A percentile compares a stretch with the other conserved stretches of the same genome.
Evolutionary conservation across 2,113 vertebrate genomes (phyloP).

Genomic region (Cyphomyrus plagiostoma): DNA sequence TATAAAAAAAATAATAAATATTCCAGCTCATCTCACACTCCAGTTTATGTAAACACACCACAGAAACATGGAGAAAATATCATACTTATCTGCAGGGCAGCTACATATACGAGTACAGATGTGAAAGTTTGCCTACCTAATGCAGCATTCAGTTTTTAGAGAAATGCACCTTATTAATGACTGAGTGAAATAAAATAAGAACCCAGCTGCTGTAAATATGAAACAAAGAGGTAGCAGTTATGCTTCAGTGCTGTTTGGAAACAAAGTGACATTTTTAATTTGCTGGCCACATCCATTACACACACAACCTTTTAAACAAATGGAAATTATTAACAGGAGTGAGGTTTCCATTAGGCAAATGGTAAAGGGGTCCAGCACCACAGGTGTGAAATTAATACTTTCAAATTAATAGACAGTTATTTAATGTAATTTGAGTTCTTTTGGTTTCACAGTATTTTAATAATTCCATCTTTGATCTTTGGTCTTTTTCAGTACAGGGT

Average conservation of each 20-base stretch:
- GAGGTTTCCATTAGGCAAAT: not conserved
- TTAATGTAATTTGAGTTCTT: not conserved
- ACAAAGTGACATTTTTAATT: not conserved
- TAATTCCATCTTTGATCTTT: not conserved
- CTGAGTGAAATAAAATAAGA: not conserved
- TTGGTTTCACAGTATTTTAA: not conserved
- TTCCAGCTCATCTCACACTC: not conserved
- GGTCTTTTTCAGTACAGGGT: not conserved
- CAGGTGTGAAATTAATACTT: not conserved
- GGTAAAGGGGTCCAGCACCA: not conserved
- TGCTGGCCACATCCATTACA: not conserved
- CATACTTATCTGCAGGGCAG: not conserved
- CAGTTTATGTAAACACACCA: not conserved
- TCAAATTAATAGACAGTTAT: not conserved
- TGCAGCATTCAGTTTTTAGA: not conserved
- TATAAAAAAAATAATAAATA: not conserved
- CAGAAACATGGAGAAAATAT: not conserved
- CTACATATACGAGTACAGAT: not conserved
- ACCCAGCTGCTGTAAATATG: not conserved
- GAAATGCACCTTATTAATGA: not conserved
- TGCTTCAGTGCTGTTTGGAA: not conserved
- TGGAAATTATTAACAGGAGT: conserved; percentile 3
- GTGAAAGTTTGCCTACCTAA: not conserved
- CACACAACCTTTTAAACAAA: conserved; percentile 5
- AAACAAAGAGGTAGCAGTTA: not conserved